Base-by-base conservation (phyloP, 2,113 vertebrate species). In the Diadophis punctatus region DNA sequence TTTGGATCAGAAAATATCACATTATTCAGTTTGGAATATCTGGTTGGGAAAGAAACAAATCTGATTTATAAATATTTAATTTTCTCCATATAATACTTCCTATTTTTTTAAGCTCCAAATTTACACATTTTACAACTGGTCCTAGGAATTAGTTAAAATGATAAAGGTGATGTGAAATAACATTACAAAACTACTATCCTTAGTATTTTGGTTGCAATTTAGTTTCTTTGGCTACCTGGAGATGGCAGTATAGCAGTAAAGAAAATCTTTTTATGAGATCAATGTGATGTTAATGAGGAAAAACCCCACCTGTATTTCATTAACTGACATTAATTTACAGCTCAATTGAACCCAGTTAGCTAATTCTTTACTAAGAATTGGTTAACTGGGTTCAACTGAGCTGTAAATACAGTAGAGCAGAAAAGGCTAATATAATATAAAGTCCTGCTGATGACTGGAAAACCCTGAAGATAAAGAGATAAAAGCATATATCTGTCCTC, bases 171-270 rank as follows among this genome's bases (percentile, higher is more conserved):
- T 55, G 23, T 16, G 27, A 3, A 88, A 52, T 55, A 25, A 0
- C 46, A 0, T 80, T 1, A 0, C 1, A 58, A 53, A 84, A 8
- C 1, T 5, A 88, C 0, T 8, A 34, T 53, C 60, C 20, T 80
- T 87, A 18, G 60, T 52, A 0, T 23, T 49, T 8, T 7, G n/a
- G 52, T 8, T 0, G 18, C 0, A 4, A 1, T 93, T 90, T 86
- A 12, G 7, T 97, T 93, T 93, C 92, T 85, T 0, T 6, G 8
- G 0, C 27, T 25, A 94, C 94, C 96, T 96, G 34, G 96, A 96
- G 97, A 96, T 97, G 97, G 97, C 97, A 96, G 94, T 96, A 63
- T 95, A 94, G 94, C 95, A 91, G 96, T 63, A 96, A 94, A 49
- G 46, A 86, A 86, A 49, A 30, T 46, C 87, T 89, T 46, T 27